These are phyloP conservation scores for Tarsius wallacei DNA, from an alignment of 2,797 vertebrate species.

Conservation along the genomic window DNA sequence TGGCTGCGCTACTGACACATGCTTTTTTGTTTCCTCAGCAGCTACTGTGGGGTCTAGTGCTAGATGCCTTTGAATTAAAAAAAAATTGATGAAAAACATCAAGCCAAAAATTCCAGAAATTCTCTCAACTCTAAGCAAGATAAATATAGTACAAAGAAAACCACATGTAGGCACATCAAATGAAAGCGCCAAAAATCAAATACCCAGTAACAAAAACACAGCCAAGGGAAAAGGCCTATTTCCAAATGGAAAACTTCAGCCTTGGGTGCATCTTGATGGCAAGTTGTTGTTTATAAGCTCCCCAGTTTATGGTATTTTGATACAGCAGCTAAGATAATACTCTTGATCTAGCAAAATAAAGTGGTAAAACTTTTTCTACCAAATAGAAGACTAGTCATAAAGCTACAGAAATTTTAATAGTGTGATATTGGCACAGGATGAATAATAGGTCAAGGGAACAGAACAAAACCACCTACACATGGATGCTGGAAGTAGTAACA, in stretches of 20 bases:
- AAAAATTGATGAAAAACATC: background rate
- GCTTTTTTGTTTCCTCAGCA: background rate
- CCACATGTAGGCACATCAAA: background rate
- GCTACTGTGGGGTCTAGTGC: background rate
- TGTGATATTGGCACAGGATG: background rate
- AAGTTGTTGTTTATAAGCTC: background rate
- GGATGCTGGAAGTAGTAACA: background rate
- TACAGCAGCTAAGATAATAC: background rate
- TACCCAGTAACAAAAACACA: background rate
- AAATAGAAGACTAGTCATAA: background rate
- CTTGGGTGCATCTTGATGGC: background rate
- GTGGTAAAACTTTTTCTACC: slow-evolving; percentile 9
- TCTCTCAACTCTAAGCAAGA: background rate
- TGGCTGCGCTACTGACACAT: background rate
- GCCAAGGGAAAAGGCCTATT: background rate
- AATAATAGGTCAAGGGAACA: background rate
- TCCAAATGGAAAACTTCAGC: background rate
- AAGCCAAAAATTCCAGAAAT: background rate
- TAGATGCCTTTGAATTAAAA: background rate
- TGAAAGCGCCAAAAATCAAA: slow-evolving; percentile 27
- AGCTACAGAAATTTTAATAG: background rate
- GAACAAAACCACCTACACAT: background rate
- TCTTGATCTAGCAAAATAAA: background rate
- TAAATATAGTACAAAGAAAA: slow-evolving; percentile 11
- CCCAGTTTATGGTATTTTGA: background rate